Conservation (phyloP, 2,888 invertebrate genomes). For the Mythimna lalbum region DNA sequence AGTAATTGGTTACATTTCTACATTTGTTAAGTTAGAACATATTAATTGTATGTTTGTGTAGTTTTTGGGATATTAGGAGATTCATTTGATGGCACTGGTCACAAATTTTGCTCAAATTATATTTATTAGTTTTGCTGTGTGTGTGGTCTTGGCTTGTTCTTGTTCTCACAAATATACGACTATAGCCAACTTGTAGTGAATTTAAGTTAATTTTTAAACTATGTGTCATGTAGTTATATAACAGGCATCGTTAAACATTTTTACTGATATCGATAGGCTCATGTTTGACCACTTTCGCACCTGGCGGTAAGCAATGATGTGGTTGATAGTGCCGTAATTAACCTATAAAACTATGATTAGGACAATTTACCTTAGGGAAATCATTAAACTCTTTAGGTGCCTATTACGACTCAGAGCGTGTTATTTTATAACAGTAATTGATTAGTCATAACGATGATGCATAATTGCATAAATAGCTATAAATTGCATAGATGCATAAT, state of each 20-base stretch:
- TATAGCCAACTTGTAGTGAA: neutral
- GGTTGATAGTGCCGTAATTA: neutral
- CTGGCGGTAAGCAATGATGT: neutral
- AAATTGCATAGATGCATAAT: neutral
- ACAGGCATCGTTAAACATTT: neutral
- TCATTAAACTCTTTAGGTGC: constrained; percentile 9
- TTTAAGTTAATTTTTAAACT: constrained; percentile 3
- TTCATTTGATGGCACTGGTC: neutral
- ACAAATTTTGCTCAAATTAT: constrained; percentile 11
- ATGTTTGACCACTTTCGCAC: neutral
- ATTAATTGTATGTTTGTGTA: constrained; percentile 47
- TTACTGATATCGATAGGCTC: neutral
- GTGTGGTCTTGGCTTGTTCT: constrained; percentile 36
- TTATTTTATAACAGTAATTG: neutral
- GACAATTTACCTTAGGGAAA: constrained; percentile 13
- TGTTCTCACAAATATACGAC: neutral
- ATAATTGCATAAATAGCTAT: neutral
- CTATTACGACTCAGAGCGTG: constrained; percentile 18
- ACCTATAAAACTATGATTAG: constrained; percentile 16
- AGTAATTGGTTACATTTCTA: constrained; percentile 45
- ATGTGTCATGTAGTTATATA: neutral
- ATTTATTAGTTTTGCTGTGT: constrained; percentile 31
- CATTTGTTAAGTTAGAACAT: constrained; percentile 26
- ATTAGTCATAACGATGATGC: constrained; percentile 21
- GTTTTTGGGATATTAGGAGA: constrained; percentile 36